Evolutionary conservation across 2,113 vertebrate genomes (phyloP).

Genomic region (Odobenus rosmarus): DNA sequence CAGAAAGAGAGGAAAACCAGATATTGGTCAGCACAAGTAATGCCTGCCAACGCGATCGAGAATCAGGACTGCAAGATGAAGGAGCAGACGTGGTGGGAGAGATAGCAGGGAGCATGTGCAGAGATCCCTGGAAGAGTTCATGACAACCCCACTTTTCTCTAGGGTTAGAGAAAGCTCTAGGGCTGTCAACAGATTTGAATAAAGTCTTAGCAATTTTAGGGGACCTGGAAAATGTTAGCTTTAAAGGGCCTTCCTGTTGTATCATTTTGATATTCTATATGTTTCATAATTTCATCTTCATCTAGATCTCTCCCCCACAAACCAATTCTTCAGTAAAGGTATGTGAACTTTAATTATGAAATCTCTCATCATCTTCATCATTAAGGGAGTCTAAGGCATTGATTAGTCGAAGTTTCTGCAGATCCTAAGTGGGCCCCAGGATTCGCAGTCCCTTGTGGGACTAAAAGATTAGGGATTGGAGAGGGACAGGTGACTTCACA

Average conservation of each 20-base stretch:
- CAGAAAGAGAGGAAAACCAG: not conserved
- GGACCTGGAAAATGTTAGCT: not conserved
- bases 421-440: not conserved
- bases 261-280: not conserved
- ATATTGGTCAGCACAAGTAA: not conserved
- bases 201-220: not conserved
- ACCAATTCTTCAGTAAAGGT: not conserved
- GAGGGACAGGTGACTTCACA: not conserved
- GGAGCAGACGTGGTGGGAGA: not conserved
- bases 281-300: not conserved
- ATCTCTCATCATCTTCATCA: not conserved
- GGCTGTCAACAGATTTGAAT: not conserved
- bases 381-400: not conserved
- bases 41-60: not conserved
- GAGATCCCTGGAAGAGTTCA: not conserved
- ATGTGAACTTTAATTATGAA: not conserved
- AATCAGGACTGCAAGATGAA: not conserved
- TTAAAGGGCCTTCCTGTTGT: not conserved
- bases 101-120: too few relatives aligned
- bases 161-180: not conserved
- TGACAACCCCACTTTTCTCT: not conserved
- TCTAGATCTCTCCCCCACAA: not conserved
- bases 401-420: not conserved
- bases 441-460: not conserved
- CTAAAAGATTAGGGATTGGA: not conserved